Evolutionary conservation across 2,797 vertebrate species (phyloP).

Genomic region (Loris lydekkerianus): DNA sequence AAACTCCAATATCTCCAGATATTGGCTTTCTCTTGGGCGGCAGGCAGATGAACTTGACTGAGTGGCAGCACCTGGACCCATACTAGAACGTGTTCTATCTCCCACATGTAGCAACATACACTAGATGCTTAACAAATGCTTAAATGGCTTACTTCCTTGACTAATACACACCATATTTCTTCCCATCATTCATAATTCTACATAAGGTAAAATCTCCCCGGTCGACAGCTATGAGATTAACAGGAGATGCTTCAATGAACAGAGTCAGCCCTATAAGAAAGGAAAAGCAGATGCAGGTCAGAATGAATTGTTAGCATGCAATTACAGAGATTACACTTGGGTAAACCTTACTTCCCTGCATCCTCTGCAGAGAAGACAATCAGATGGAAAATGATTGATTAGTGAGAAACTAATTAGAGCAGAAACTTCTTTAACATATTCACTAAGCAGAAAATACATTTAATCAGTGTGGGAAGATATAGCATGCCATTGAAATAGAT

Average conservation of each 20-base stretch:
- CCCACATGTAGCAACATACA: not conserved
- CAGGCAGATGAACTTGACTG: no score
- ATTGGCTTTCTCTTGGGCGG: no score
- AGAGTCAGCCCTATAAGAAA: not conserved
- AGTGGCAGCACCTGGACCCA: no score
- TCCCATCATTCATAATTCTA: slow-evolving; percentile 29
- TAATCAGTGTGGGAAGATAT: slow-evolving; percentile 64
- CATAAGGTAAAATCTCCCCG: not conserved
- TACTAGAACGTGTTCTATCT: no score
- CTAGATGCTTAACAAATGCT: not conserved
- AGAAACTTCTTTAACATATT: slow-evolving; percentile 73
- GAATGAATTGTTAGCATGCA: not conserved
- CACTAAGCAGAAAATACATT: slow-evolving; percentile 69
- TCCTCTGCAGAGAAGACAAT: slow-evolving; percentile 33
- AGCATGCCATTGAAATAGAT: slow-evolving; percentile 32
- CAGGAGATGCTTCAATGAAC: not conserved
- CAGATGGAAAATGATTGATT: slow-evolving; percentile 72
- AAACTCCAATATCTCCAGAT: no score
- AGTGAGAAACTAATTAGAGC: slow-evolving; percentile 63
- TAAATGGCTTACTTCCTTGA: not conserved
- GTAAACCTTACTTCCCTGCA: not conserved
- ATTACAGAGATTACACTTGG: not conserved
- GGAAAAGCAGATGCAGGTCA: not conserved
- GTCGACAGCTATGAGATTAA: not conserved
- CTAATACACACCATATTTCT: not conserved